Base-by-base conservation (phyloP, 2,113 vertebrate genomes). In the Notothenia rossii region DNA sequence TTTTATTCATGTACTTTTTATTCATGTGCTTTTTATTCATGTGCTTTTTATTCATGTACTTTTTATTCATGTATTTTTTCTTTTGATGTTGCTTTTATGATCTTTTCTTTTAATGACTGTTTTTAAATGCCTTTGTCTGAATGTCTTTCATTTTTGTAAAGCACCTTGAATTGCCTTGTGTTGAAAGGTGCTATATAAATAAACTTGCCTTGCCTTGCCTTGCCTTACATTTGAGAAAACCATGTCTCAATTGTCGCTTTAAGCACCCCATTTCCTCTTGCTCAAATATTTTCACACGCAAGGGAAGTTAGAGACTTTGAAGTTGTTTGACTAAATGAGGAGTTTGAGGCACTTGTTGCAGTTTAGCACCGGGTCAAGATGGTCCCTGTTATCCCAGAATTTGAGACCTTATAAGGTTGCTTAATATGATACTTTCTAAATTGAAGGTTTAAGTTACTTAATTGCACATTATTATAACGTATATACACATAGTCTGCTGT, bases 331-430 rank as follows among this genome's bases (percentile, higher is more conserved):
- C 50, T 69, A 2, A n/a, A 46, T 48, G 48, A 77, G 43, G 36
- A 73, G n/a, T 63, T 78, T 65, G 29, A 45, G 18, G 54, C 61
- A 62, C 43, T 66, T 56, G 62, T 55, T 64, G 20, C 45, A 64
- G 51, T 64, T 79, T 65, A 64, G 13, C 11, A 43, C 72, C 11
- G 5, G 58, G 43, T 68, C 63, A 20, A 63, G 50, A 72, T 13
- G 12, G 12, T 59, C 76, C 51, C 67, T 68, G 45, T 43, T 72
- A n/a, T 59, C 7, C 22, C 25, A 25, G 8, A 20, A 11, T 20
- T 54, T 60, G 14, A 33, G 10, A 18, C 29, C 7, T 25, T 5
- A 25, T 22, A 13, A 56, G 5, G 11, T 15, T 20, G 29, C 33
- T 20, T 53, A 20, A 40, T 69, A 54, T 22, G 12, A 64, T 22